Evolutionary conservation across 1,140 invertebrate genomes (phyloP).

Genomic region (Achroia grisella): DNA sequence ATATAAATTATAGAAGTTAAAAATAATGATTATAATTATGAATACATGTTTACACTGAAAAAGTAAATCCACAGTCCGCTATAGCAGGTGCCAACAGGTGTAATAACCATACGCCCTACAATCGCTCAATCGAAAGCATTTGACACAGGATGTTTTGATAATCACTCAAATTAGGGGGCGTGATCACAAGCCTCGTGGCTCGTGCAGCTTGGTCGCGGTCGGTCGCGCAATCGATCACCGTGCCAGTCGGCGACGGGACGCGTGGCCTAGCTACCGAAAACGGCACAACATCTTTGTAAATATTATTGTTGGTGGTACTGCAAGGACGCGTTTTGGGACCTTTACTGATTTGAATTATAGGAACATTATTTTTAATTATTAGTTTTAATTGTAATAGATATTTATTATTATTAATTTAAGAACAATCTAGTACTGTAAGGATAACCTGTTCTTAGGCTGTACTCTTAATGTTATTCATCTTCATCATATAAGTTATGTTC

Average conservation of each 20-base stretch:
- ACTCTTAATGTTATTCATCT: too few relatives aligned
- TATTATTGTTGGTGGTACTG: neutral
- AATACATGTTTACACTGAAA: too few relatives aligned
- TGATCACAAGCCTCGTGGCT: neutral
- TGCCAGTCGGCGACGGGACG: slow-evolving; percentile 4
- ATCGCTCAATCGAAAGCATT: neutral
- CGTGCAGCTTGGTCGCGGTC: neutral
- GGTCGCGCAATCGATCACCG: slow-evolving; percentile 5
- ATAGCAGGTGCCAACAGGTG: neutral
- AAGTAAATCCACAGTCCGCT: too few relatives aligned
- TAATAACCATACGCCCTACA: neutral
- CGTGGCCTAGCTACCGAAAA: neutral
- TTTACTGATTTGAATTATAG: neutral
- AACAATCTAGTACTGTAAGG: slow-evolving; percentile 11
- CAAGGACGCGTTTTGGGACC: slow-evolving; percentile 2
- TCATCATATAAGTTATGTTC: too few relatives aligned
- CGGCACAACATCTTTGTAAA: slow-evolving; percentile 2
- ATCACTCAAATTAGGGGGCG: slow-evolving; percentile 1
- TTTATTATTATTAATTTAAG: slow-evolving; percentile 16
- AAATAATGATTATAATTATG: too few relatives aligned
- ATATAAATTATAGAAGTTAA: too few relatives aligned
- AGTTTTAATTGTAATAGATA: neutral
- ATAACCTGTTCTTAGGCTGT: too few relatives aligned
- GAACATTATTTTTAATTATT: neutral
- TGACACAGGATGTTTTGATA: slow-evolving; percentile 4